A percentile compares a stretch with the other conserved stretches of the same genome.
phyloP scores from a whole-genome alignment of 2,888 invertebrate genomes.

The Diploptera punctata region DNA sequence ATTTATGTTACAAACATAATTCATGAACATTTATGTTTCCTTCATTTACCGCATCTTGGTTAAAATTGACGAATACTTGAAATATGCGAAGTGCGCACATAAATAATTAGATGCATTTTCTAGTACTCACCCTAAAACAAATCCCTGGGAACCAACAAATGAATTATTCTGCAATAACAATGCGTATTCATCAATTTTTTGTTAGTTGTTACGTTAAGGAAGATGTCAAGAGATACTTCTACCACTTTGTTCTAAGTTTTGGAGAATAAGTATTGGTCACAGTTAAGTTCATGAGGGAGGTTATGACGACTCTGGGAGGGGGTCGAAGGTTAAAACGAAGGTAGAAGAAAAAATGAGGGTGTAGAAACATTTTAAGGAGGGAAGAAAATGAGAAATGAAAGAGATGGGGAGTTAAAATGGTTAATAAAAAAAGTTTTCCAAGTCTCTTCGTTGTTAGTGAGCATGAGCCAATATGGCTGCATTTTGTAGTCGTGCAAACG shows the following conservation, averaged over 20 bases:
- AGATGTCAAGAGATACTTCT: constrained; percentile 10
- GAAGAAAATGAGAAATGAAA: neutral
- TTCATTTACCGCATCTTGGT: too few species aligned
- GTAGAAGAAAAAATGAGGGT: neutral
- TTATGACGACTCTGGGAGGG: too few species aligned
- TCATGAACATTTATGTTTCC: too few species aligned
- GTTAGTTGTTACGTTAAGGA: neutral
- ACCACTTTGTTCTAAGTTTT: constrained; percentile 32
- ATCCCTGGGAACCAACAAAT: neutral
- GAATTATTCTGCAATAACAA: neutral
- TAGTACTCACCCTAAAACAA: constrained; percentile 3
- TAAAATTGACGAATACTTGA: too few species aligned
- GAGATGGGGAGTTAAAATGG: neutral
- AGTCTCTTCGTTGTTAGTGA: constrained; percentile 27
- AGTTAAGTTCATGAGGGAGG: neutral
- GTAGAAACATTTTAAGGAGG: neutral
- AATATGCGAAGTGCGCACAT: too few species aligned
- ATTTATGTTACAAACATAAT: too few species aligned
- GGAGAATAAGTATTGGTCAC: neutral
- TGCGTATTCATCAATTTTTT: too few species aligned
- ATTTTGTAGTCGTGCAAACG: constrained; percentile 24
- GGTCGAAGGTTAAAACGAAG: neutral
- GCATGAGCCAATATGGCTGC: constrained; percentile 39
- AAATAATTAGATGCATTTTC: neutral
- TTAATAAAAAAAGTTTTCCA: constrained; percentile 32